A percentile compares a stretch with the other conserved stretches of the same genome.
Conservation (phyloP, 2,113 vertebrate species). For the Ptyas mucosa region DNA sequence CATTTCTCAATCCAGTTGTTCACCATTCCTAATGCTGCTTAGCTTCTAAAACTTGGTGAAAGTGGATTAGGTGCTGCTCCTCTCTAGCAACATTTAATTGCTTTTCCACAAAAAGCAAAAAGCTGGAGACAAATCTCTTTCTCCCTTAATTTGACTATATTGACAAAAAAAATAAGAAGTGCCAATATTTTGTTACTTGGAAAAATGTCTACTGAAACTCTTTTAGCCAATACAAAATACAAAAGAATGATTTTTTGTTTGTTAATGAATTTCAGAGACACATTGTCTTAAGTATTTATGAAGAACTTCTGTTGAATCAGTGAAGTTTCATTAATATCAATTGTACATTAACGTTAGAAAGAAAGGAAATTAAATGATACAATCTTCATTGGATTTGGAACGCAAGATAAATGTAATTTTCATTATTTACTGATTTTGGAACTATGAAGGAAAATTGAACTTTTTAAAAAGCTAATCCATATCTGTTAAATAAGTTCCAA, state of each 20-base stretch:
- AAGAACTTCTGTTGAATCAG: not conserved
- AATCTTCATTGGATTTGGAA: not conserved
- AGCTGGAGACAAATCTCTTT: not conserved
- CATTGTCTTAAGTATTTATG: conserved; percentile 2
- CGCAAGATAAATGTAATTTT: not conserved
- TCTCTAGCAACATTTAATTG: not conserved
- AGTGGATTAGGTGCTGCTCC: not conserved
- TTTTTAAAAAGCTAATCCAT: not conserved
- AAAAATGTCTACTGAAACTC: not conserved
- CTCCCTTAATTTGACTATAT: not conserved
- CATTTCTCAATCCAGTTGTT: not conserved
- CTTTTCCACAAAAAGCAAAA: not conserved
- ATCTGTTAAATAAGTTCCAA: not conserved
- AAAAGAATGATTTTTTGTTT: not conserved
- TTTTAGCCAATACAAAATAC: not conserved
- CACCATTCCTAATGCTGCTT: not conserved
- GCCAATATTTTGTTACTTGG: not conserved
- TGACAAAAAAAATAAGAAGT: not conserved
- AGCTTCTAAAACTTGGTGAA: not conserved
- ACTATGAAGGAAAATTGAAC: not conserved
- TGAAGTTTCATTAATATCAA: not conserved
- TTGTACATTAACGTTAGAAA: not conserved
- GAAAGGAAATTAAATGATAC: not conserved
- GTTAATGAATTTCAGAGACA: not conserved
- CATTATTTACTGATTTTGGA: not conserved